A percentile compares a stretch with the other conserved stretches of the same genome.
phyloP scores from a whole-genome alignment of 2,888 invertebrate species.

The Teinopalpus imperialis region DNA sequence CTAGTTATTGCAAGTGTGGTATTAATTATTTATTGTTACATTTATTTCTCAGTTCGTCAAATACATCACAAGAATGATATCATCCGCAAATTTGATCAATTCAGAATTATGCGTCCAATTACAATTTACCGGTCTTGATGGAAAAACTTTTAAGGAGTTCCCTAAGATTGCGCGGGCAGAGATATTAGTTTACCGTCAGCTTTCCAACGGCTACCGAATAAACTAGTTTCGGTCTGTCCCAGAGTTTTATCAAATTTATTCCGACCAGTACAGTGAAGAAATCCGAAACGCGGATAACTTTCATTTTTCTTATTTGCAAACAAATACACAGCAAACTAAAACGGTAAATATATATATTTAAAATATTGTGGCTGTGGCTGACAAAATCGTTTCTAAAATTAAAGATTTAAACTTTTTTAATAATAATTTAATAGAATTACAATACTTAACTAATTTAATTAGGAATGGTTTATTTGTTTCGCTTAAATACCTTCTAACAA shows the following conservation, averaged over 20 bases:
- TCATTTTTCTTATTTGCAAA: conserved; percentile 9
- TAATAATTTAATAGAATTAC: too few species aligned
- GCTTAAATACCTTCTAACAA: too few species aligned
- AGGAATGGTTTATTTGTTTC: too few species aligned
- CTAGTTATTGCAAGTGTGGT: too few species aligned
- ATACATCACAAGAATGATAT: too few species aligned
- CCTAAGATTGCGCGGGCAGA: conserved; percentile 24
- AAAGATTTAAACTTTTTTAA: too few species aligned
- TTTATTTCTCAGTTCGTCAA: too few species aligned
- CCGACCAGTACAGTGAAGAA: conserved; percentile 43
- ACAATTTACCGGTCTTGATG: conserved; percentile 26
- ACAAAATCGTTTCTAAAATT: too few species aligned
- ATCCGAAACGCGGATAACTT: conserved; percentile 16
- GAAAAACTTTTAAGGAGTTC: conserved; percentile 33
- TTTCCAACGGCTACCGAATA: conserved; percentile 34
- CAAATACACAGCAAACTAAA: neutral
- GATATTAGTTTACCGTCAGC: conserved; percentile 37
- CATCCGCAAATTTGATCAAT: conserved; percentile 10
- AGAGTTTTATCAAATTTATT: conserved; percentile 56
- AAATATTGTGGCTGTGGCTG: too few species aligned
- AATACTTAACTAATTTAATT: too few species aligned
- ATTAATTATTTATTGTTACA: too few species aligned
- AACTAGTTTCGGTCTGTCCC: conserved; percentile 37
- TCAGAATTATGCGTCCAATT: conserved; percentile 16
- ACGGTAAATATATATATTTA: too few species aligned